Conservation (phyloP, 2,888 invertebrate genomes). For the Brachyopa scutellaris region DNA sequence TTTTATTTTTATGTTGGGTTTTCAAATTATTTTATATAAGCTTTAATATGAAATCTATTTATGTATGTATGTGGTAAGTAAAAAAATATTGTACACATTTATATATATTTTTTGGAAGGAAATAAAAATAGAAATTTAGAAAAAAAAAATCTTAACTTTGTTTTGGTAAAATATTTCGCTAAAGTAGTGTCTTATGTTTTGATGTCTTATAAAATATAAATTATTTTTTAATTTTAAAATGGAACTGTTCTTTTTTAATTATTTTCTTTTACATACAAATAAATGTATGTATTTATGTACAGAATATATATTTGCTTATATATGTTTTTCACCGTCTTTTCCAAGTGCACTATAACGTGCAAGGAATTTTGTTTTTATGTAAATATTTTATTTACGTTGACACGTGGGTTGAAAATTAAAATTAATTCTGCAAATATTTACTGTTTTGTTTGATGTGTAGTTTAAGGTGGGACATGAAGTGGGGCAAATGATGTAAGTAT, state of each 20-base stretch:
- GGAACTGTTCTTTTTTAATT: constrained; percentile 21
- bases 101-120: constrained; percentile 19
- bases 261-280: background rate
- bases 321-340: background rate
- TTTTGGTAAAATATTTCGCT: background rate
- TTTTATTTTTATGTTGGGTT: background rate
- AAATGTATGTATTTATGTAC: too few relatives aligned
- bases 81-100: constrained; percentile 52
- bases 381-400: background rate
- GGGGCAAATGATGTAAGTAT: background rate
- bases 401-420: too few relatives aligned
- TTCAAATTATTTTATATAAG: background rate
- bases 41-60: background rate
- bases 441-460: background rate
- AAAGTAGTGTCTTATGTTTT: constrained; percentile 16
- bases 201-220: constrained; percentile 26
- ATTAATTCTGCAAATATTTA: too few relatives aligned
- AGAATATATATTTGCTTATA: too few relatives aligned
- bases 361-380: constrained; percentile 7
- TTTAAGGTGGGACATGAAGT: constrained; percentile 19
- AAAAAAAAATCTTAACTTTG: background rate
- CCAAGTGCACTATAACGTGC: constrained; percentile 53
- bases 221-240: background rate
- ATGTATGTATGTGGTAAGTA: constrained; percentile 32
- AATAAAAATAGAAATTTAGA: constrained; percentile 38